Percentiles rank a stretch among this genome's conserved stretches.
Conservation (phyloP, 2,113 vertebrate genomes). For the Oenanthe oenanthe region DNA sequence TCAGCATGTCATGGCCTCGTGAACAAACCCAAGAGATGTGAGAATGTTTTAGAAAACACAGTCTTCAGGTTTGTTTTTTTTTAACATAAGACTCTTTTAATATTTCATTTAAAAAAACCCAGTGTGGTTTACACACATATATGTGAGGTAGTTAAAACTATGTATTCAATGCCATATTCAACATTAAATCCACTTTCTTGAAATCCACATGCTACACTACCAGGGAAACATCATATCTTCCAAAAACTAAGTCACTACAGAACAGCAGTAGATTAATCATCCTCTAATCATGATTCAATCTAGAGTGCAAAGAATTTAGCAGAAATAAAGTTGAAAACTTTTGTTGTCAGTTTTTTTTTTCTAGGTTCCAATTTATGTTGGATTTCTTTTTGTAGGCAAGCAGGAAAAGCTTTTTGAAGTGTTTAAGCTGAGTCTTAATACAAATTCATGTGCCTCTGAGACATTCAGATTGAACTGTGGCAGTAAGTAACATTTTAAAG, state of each 20-base stretch:
- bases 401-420: background rate
- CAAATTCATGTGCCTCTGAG: background rate
- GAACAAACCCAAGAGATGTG: background rate
- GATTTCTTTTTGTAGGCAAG: background rate
- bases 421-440: background rate
- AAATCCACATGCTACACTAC: background rate
- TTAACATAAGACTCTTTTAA: background rate
- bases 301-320: background rate
- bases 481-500: background rate
- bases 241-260: background rate
- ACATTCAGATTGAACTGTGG: background rate
- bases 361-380: background rate
- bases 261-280: background rate
- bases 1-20: fast-evolving
- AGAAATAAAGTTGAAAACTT: background rate
- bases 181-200: background rate
- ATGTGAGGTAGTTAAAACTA: fast-evolving
- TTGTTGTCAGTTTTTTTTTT: background rate
- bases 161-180: background rate
- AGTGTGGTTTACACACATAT: background rate
- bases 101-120: background rate
- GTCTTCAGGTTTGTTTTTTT: background rate
- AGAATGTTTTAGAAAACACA: background rate
- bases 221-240: background rate
- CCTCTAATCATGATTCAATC: background rate